A percentile compares a stretch with the other conserved stretches of the same genome.
Conservation (phyloP, 2,888 invertebrate species). For the Epinotia ramella region DNA sequence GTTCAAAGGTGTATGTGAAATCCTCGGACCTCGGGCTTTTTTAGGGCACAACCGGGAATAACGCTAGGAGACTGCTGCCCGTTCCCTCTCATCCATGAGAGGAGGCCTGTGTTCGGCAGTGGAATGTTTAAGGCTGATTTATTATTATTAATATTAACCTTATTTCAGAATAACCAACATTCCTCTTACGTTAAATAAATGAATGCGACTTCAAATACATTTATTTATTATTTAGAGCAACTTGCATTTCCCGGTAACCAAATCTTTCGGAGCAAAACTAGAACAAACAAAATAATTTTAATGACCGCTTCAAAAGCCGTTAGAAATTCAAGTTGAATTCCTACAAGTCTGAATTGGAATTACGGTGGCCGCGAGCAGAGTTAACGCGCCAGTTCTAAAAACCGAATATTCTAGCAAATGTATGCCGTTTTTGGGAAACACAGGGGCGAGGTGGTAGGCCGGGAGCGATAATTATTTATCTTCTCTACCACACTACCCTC, state of each 20-base stretch:
- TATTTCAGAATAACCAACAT: no score
- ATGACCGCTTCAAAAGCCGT: slow-evolving; percentile 18
- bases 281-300: slow-evolving; percentile 22
- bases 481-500: no score
- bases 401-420: slow-evolving; percentile 68
- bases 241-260: background rate
- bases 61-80: no score
- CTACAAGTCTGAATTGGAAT: slow-evolving; percentile 12
- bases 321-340: slow-evolving; percentile 27
- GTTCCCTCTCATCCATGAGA: no score
- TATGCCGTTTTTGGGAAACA: slow-evolving; percentile 57
- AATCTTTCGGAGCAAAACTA: background rate
- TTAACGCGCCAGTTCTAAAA: slow-evolving; percentile 72
- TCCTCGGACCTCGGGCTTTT: no score
- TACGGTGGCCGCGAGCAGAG: slow-evolving; percentile 52
- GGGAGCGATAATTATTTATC: no score
- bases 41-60: no score
- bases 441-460: slow-evolving; percentile 44
- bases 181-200: no score
- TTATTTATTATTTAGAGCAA: background rate
- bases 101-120: no score
- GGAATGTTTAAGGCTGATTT: no score
- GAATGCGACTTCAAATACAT: background rate
- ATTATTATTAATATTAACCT: no score
- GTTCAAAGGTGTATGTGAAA: no score